Percentiles rank a stretch among this genome's conserved stretches.
phyloP scores from a whole-genome alignment of 2,888 invertebrate species.

The Isotomurus palustris region DNA sequence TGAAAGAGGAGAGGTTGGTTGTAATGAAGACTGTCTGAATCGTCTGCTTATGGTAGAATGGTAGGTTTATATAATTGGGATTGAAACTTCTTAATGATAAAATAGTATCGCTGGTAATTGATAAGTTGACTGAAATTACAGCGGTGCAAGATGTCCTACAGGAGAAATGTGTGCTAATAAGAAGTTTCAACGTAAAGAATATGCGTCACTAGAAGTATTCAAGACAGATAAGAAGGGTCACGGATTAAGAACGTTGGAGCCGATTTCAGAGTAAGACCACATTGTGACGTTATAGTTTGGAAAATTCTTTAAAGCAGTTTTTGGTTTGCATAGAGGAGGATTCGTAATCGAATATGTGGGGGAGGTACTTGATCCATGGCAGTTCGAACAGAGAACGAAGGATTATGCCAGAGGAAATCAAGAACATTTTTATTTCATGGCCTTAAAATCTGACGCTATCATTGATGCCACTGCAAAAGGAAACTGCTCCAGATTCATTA shows the following conservation, averaged over 20 bases:
- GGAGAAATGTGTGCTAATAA: conserved; percentile 89
- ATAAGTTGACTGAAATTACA: conserved; percentile 52
- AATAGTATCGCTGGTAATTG: neutral
- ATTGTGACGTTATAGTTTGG: neutral
- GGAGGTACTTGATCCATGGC: conserved; percentile 86
- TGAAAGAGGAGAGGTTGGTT: conserved; percentile 74
- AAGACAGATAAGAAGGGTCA: conserved; percentile 89
- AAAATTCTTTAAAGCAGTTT: neutral
- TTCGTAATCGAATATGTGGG: conserved; percentile 99
- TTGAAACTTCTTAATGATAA: neutral
- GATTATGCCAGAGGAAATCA: conserved; percentile 85
- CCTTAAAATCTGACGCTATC: conserved; percentile 82
- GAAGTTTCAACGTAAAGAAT: conserved; percentile 81
- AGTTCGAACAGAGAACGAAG: conserved; percentile 81
- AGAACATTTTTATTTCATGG: conserved; percentile 96
- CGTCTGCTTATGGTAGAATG: conserved; percentile 97
- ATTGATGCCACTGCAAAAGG: conserved; percentile 97
- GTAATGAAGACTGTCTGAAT: conserved; percentile 94
- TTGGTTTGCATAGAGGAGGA: conserved; percentile 59
- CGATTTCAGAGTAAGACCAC: conserved; percentile 70
- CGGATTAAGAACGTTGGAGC: conserved; percentile 74
- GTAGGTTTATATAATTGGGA: conserved; percentile 57
- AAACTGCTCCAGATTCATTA: conserved; percentile 94
- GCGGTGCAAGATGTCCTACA: conserved; percentile 84
- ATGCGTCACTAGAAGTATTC: conserved; percentile 71